Evolutionary conservation across 2,113 vertebrate species (phyloP), one percentile per base, ranked within the genome.

Genomic region (Chamaea fasciata): DNA sequence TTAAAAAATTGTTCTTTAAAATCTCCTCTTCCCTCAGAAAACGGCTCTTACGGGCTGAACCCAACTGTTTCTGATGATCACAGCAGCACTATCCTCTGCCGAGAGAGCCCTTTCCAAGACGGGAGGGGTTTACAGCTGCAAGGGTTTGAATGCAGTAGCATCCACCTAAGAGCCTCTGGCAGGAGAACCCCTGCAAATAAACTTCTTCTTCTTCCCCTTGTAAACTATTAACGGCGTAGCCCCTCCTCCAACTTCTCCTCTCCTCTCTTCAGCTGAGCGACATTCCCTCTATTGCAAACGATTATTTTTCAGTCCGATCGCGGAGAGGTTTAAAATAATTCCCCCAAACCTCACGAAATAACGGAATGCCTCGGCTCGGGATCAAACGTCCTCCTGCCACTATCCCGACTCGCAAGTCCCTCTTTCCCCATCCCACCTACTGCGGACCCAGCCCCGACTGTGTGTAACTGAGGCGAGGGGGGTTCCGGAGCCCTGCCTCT

Each of bases 71-170:
- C 14, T 28, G 7, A 6, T 4, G 9, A 8, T 20, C 47, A 2
- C 16, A 31, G 44, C 41, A 15, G 2, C 55, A 0, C 2, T 11
- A 1, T 2, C 7, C 11, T 52, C 57, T 15, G 74, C 64, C 15
- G 47, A 39, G 47, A 39, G 0, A 19, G 27, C 41, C 23, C 47
- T 69, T 35, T 11, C 8, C 2, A 33, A 1, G 44, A 11, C 17
- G n/a, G 7, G 24, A 33, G 23, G 7, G 30, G 6, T 19, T 78
- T 5, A 5, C 47, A 74, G 39, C 56, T 55, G 65, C 69, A 3
- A 57, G 1, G 2, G 24, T 17, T 6, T 27, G 23, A 4, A 9
- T 13, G 9, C 53, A 11, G 5, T 1, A 33, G 4, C n/a, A n/a
- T 31, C 7, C 67, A 8, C 16, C 12, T 13, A 1, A 65, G 5